phyloP scores from a whole-genome alignment of 2,888 invertebrate species.

The Dicranocentrus wangi region DNA sequence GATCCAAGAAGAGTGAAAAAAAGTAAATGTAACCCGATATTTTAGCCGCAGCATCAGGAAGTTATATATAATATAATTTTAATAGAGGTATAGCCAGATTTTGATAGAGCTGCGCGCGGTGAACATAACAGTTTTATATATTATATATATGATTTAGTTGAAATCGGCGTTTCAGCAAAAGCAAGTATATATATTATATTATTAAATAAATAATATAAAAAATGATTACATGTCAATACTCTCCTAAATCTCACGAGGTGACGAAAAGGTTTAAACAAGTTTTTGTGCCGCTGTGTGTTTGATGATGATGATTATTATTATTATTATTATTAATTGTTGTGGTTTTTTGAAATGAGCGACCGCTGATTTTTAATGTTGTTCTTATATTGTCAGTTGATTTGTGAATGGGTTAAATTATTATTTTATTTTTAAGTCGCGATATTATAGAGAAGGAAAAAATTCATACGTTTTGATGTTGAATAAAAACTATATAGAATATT shows the following conservation, averaged over 20 bases:
- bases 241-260: conserved; percentile 1
- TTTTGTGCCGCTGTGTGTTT: background rate
- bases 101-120: too few relatives aligned
- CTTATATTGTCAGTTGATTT: conserved; percentile 45
- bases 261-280: background rate
- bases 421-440: conserved; percentile 54
- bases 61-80: too few relatives aligned
- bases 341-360: background rate
- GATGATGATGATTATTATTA: background rate
- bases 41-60: conserved; percentile 15
- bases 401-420: conserved; percentile 46
- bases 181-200: too few relatives aligned
- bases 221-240: too few relatives aligned
- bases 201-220: too few relatives aligned
- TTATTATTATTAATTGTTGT: too few relatives aligned
- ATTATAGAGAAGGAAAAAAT: conserved; percentile 22
- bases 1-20: conserved; percentile 1
- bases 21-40: conserved; percentile 17
- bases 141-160: too few relatives aligned
- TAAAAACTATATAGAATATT: conserved; percentile 34
- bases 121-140: too few relatives aligned
- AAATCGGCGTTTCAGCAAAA: too few relatives aligned
- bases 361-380: conserved; percentile 50
- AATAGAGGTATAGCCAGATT: too few relatives aligned
- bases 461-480: conserved; percentile 51